Evolutionary conservation across 35 echinoderm and acorn worm species (phyloP).

Genomic region (Lytechinus pictus): DNA sequence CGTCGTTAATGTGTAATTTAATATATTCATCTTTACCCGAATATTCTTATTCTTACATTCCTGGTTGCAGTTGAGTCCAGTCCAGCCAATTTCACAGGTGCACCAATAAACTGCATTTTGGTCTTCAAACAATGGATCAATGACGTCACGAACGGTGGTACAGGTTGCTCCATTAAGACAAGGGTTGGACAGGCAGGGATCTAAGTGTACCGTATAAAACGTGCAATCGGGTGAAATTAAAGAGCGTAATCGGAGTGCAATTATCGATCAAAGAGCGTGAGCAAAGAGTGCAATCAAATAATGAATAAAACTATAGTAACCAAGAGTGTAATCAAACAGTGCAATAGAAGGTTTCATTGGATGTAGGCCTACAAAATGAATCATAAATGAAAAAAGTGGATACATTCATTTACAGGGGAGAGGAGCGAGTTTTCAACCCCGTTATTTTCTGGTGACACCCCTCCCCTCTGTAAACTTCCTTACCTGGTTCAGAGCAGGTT

Average conservation of each 20-base stretch:
- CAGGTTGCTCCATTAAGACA: constrained; percentile 59
- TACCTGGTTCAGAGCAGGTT: constrained; percentile 59
- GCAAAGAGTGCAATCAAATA: background rate
- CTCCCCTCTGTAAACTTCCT: too few species aligned
- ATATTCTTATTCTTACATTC: background rate
- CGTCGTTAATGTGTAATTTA: background rate
- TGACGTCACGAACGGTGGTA: constrained; percentile 39
- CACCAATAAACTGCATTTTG: constrained; percentile 35
- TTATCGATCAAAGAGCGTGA: background rate
- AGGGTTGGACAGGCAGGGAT: constrained; percentile 41
- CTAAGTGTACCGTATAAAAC: background rate
- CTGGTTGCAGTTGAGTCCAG: constrained; percentile 45
- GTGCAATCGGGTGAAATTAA: background rate
- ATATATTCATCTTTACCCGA: background rate
- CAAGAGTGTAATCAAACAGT: background rate
- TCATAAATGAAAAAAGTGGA: too few species aligned
- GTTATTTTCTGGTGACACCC: too few species aligned
- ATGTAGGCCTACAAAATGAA: too few species aligned
- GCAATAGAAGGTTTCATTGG: too few species aligned
- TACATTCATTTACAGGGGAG: too few species aligned
- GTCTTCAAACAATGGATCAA: constrained; percentile 20
- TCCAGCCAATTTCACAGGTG: constrained; percentile 53
- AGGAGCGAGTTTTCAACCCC: too few species aligned
- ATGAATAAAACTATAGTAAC: background rate
- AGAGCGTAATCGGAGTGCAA: too few species aligned